phyloP scores from a whole-genome alignment of 1,140 invertebrate species.

The Solen grandis region DNA sequence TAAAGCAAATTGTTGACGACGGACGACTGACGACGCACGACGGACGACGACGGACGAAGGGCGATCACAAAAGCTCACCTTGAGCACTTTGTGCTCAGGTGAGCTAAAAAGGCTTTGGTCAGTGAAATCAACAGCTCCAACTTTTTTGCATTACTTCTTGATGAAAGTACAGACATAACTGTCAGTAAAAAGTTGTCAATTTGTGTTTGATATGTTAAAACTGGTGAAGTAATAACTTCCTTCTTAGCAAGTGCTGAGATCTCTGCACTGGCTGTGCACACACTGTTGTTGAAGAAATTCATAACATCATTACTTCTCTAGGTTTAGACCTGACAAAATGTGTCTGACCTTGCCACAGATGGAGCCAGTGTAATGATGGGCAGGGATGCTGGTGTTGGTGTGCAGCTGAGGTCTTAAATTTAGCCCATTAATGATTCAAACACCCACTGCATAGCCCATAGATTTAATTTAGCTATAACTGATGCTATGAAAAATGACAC shows the following conservation, averaged over 20 bases:
- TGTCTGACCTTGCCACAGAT: constrained; percentile 24
- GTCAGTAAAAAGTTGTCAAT: constrained; percentile 17
- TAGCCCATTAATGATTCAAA: constrained; percentile 22
- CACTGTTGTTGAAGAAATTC: not conserved
- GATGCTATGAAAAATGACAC: constrained; percentile 27
- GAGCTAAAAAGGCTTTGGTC: not conserved
- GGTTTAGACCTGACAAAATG: constrained; percentile 9
- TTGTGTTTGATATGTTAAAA: constrained; percentile 30
- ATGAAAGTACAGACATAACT: constrained; percentile 27
- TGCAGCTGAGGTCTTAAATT: constrained; percentile 7
- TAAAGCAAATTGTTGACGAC: too few relatives aligned
- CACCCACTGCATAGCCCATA: constrained; percentile 37
- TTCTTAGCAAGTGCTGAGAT: too few relatives aligned
- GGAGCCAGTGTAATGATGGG: constrained; percentile 31
- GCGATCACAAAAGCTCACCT: too few relatives aligned
- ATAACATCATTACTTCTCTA: not conserved
- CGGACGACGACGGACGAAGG: too few relatives aligned
- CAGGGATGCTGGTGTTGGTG: not conserved
- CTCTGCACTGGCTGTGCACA: too few relatives aligned
- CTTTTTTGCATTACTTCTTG: not conserved
- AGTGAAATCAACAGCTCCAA: not conserved
- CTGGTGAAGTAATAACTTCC: constrained; percentile 1
- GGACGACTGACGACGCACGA: too few relatives aligned
- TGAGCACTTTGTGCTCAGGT: too few relatives aligned
- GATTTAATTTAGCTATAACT: constrained; percentile 29